Conservation (phyloP, 2,888 invertebrate genomes). For the Drosophila ustulata region DNA sequence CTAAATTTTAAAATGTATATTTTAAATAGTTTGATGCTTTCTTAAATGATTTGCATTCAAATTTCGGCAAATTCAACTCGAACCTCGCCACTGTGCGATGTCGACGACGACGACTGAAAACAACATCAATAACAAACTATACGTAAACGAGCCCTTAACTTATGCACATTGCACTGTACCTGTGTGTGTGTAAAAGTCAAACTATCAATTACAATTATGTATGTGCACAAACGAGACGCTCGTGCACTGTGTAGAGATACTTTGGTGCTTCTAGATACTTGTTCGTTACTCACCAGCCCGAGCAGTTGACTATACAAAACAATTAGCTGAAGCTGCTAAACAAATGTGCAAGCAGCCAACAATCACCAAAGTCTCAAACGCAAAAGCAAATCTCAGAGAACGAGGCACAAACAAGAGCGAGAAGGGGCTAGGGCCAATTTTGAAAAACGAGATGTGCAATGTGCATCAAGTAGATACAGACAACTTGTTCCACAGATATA, state of each 20-base stretch:
- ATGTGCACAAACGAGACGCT: conserved; percentile 47
- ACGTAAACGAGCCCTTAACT: conserved; percentile 62
- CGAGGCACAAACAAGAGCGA: conserved; percentile 5
- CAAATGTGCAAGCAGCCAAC: conserved; percentile 45
- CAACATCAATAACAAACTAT: conserved; percentile 37
- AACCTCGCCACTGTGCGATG: not conserved
- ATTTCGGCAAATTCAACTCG: too few species aligned
- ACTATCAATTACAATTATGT: conserved; percentile 63
- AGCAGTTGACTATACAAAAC: conserved; percentile 50
- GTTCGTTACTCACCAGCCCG: conserved; percentile 27
- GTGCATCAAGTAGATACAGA: conserved; percentile 2
- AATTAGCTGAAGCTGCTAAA: conserved; percentile 51
- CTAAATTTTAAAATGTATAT: too few species aligned
- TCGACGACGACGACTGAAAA: conserved; percentile 1
- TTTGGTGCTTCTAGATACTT: conserved; percentile 22
- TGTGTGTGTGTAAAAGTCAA: conserved; percentile 41
- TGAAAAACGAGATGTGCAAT: conserved; percentile 61
- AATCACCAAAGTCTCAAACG: conserved; percentile 53
- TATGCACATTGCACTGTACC: conserved; percentile 59
- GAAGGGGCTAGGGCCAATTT: conserved; percentile 42
- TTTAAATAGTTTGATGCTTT: too few species aligned
- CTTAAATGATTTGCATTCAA: too few species aligned
- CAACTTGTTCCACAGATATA: conserved; percentile 23
- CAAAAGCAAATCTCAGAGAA: conserved; percentile 47
- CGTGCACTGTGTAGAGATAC: conserved; percentile 21